Evolutionary conservation across 2,888 invertebrate genomes (phyloP), one percentile per base, ranked within the genome.

Genomic region (Lithodes maja): DNA sequence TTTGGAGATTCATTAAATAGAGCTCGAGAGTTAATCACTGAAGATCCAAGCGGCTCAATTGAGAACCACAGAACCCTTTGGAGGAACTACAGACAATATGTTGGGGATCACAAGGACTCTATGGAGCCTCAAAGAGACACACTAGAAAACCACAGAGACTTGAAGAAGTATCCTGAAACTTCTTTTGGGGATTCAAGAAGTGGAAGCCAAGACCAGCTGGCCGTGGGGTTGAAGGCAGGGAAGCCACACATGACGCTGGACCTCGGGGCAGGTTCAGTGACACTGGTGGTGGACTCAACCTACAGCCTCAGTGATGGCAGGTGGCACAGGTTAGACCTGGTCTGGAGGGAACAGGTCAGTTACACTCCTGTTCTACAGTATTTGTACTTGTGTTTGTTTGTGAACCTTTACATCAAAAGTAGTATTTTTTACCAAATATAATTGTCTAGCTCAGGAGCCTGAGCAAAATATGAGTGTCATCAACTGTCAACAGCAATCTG

Each of bases 291-390:
- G 61, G 61, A 61, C 12, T 53, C 78, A 2, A 50, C 78, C 12
- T 12, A 52, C 1, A 12, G 9, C 53, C 52, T 78, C 52, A 15
- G 52, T 9, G 78, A 78, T n/a, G 78, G 78, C 50, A 78, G 52
- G 78, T 78, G 78, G 78, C 78, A 78, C 53, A 50, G 78, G 2
- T n/a, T 78, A 53, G 78, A 78, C 53, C 2, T 78, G 1, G n/a
- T 53, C 9, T 78, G 78, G 78, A 9, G 5, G 12, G 53, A 78
- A 0, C 9, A 78, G 78, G 78, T 78, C 5, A 2, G 78, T 33
- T 33, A 33, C 33, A 33, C 33, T 33, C 33, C 33, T 33, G 33
- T 33, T 33, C 33, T 33, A 33, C 33, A 33, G 33, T 33, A 33
- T 33, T 33, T 33, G 33, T 33, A 33, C 33, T 33, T 33, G 0